Evolutionary conservation across 2,113 vertebrate species (phyloP), one percentile per base, ranked within the genome.

Genomic region (Pseudopipra pipra): DNA sequence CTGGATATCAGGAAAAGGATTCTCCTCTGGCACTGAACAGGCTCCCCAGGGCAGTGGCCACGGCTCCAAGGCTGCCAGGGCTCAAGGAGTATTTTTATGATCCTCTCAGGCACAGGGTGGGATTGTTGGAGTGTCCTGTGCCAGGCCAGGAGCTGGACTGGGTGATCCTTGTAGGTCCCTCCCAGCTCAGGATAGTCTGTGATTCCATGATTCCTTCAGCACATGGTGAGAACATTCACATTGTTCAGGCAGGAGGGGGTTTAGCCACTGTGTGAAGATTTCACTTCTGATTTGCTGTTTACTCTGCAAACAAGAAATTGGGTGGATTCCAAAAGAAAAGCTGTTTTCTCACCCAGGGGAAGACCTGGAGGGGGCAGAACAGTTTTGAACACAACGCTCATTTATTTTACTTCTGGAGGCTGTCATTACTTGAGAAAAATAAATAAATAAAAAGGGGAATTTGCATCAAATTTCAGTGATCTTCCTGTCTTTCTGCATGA

Each of bases 371-470:
- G 71, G 66, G 85, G 39, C 46, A 83, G 66, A 95, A 6, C n/a
- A 41, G 17, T 63, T 96, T 51, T 37, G 67, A 83, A 63, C 56
- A 62, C 52, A 51, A 2, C 1, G 5, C 82, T 84, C 1, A 1
- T 77, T 88, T 90, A 76, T 91, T 94, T 90, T 91, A 51, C 58
- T 76, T 47, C 59, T 84, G 44, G 80, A 76, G 22, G 12, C 66
- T 93, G 87, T 87, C 73, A 62, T 73, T 70, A 54, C 28, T 82
- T 35, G n/a, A 41, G 65, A 63, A 30, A 55, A 63, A 90, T 31
- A 81, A 59, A 31, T 5, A 23, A 49, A 12, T 51, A 22, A 10
- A 43, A 25, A 23, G 2, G 16, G 2, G 14, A 12, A 12, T 78
- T 63, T 54, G 75, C 61, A 41, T 90, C 51, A 79, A 15, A 79